These are phyloP conservation scores for Neolamprologus multifasciatus DNA, from an alignment of 2,797 vertebrate species.

Conservation along the genomic window DNA sequence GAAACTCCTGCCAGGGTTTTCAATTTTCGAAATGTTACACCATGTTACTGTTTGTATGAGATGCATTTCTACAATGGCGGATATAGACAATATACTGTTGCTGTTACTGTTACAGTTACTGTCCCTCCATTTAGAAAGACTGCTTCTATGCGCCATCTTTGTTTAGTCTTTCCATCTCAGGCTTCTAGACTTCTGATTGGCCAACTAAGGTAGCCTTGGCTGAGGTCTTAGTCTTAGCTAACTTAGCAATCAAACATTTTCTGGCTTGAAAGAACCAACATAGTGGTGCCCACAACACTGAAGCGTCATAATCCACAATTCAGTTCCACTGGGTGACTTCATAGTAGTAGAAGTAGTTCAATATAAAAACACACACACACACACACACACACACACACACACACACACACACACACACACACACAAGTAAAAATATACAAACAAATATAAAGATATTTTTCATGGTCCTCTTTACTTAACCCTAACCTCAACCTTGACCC, in stretches of 20 bases:
- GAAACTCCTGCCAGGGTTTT: background rate
- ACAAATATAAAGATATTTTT: background rate
- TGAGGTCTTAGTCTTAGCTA: background rate
- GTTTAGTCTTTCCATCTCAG: background rate
- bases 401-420: background rate
- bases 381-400: background rate
- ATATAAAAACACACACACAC: background rate
- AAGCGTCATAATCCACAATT: background rate
- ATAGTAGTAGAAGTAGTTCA: background rate
- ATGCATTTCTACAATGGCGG: background rate
- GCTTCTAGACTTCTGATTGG: background rate
- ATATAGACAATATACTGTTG: background rate
- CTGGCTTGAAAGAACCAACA: background rate
- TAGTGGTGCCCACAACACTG: background rate
- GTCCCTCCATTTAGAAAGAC: background rate
- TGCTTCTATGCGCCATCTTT: background rate
- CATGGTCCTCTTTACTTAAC: background rate
- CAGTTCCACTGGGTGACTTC: background rate
- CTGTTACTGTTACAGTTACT: background rate
- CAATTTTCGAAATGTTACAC: background rate
- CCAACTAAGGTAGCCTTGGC: background rate
- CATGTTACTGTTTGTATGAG: background rate
- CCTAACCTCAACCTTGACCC: background rate
- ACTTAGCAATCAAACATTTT: background rate
- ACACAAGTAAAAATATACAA: background rate